Evolutionary conservation across 2,888 invertebrate species (phyloP).

Genomic region (Philhelius pedissequus): DNA sequence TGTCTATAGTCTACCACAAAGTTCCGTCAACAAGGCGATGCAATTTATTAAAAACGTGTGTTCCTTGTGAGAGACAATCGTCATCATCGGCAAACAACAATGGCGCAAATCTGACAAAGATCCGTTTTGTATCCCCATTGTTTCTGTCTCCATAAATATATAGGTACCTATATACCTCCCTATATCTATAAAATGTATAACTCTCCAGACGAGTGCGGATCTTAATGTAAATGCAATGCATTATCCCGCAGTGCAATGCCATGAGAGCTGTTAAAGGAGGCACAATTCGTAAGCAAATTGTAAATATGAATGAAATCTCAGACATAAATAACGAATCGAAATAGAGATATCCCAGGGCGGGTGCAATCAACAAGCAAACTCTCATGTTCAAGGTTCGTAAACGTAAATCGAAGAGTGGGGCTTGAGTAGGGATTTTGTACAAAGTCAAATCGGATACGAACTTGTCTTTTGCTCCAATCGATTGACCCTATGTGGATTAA

Average conservation of each 20-base stretch:
- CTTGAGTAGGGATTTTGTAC: neutral
- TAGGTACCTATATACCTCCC: too few relatives aligned
- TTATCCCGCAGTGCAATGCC: neutral
- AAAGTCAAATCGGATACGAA: neutral
- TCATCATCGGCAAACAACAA: slow-evolving; percentile 54
- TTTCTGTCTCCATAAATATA: neutral
- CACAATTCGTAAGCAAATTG: slow-evolving; percentile 46
- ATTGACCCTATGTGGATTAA: slow-evolving; percentile 50
- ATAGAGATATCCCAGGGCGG: slow-evolving; percentile 63
- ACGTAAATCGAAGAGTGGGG: neutral
- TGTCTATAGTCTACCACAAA: slow-evolving; percentile 1
- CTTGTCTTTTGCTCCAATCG: slow-evolving; percentile 26
- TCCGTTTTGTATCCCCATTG: slow-evolving; percentile 58
- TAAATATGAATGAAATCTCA: slow-evolving; percentile 61
- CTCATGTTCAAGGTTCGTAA: neutral
- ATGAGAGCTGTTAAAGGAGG: neutral
- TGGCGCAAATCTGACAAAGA: slow-evolving; percentile 61
- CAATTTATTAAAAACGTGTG: slow-evolving; percentile 61
- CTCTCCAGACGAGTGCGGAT: neutral
- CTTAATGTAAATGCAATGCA: slow-evolving; percentile 33
- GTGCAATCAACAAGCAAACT: slow-evolving; percentile 26
- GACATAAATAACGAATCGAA: slow-evolving; percentile 59
- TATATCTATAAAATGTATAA: too few relatives aligned
- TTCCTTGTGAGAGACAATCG: slow-evolving; percentile 45
- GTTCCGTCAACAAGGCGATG: slow-evolving; percentile 43